These are phyloP conservation scores for Lithophane ornitopus DNA, from an alignment of 2,888 invertebrate species.

Conservation along the genomic window DNA sequence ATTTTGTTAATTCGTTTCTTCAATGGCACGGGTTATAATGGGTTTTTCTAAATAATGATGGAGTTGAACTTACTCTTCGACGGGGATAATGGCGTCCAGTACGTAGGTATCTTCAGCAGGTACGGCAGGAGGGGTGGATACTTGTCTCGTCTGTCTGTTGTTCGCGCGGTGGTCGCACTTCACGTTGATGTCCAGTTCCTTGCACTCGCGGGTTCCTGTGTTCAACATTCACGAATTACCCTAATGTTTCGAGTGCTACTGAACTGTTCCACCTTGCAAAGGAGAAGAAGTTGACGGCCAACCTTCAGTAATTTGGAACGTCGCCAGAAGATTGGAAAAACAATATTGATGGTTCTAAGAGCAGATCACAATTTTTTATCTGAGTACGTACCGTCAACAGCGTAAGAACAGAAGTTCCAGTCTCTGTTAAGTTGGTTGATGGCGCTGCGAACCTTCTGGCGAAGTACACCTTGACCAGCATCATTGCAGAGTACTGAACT, in stretches of 20 bases:
- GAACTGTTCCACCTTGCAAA: neutral
- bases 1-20: neutral
- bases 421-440: slow-evolving; percentile 97
- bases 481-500: slow-evolving; percentile 99
- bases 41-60: slow-evolving; percentile 9
- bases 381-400: slow-evolving; percentile 92
- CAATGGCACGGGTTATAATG: slow-evolving; percentile 8
- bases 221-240: neutral
- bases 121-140: slow-evolving; percentile 86
- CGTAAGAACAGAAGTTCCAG: slow-evolving; percentile 99
- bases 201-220: slow-evolving; percentile 95
- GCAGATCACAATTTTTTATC: no score
- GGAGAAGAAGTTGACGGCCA: neutral
- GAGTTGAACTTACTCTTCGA: slow-evolving; percentile 94
- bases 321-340: neutral
- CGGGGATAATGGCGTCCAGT: slow-evolving; percentile 95
- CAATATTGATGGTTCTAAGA: neutral
- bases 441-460: slow-evolving; percentile 96
- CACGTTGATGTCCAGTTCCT: slow-evolving; percentile 97
- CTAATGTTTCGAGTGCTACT: neutral
- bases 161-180: slow-evolving; percentile 96
- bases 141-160: slow-evolving; percentile 92
- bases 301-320: no score
- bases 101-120: slow-evolving; percentile 95
- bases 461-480: slow-evolving; percentile 97